These are phyloP conservation scores for Gymnocheta viridis DNA, from an alignment of 2,888 invertebrate species.

Conservation along the genomic window DNA sequence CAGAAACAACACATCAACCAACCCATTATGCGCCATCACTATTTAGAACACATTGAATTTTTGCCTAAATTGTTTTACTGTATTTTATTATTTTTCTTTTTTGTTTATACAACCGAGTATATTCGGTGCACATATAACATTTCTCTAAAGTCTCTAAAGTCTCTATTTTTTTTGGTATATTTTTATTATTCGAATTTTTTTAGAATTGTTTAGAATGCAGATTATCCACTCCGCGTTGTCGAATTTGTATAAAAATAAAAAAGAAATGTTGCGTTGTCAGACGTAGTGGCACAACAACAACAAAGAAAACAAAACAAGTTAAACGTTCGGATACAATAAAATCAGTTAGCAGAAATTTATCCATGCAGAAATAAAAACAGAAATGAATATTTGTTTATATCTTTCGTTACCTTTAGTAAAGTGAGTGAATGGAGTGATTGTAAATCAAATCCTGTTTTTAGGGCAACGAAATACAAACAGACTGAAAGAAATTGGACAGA, in stretches of 20 bases:
- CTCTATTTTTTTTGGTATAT: slow-evolving; percentile 21
- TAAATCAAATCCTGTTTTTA: slow-evolving; percentile 19
- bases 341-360: slow-evolving; percentile 55
- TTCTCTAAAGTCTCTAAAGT: slow-evolving; percentile 6
- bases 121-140: background rate
- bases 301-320: slow-evolving; percentile 24
- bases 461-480: background rate
- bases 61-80: background rate
- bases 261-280: slow-evolving; percentile 55
- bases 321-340: slow-evolving; percentile 53
- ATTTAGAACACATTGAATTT: background rate
- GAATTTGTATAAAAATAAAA: slow-evolving; percentile 10
- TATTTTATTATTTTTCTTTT: background rate
- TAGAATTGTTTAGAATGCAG: slow-evolving; percentile 55
- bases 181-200: slow-evolving; percentile 4
- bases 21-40: background rate
- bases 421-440: slow-evolving; percentile 4
- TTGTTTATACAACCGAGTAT: background rate
- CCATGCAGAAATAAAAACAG: slow-evolving; percentile 28
- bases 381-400: background rate
- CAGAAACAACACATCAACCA: no score
- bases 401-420: background rate
- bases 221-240: background rate
- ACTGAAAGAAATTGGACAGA: background rate
- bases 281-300: slow-evolving; percentile 27